A percentile compares a stretch with the other conserved stretches of the same genome.
Evolutionary conservation across 2,113 vertebrate species (phyloP).

Genomic region (Plectropomus leopardus): DNA sequence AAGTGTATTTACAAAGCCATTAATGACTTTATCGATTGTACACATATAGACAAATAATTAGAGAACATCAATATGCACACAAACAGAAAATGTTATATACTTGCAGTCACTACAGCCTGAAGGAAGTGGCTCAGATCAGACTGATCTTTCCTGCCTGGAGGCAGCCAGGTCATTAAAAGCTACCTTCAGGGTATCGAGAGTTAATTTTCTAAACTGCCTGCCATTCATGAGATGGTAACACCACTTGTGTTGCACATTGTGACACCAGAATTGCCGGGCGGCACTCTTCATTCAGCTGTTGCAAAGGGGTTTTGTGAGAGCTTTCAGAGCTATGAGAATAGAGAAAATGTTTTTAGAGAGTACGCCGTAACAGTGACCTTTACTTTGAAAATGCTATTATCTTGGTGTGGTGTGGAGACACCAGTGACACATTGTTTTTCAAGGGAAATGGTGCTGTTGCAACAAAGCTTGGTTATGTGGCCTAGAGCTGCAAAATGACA

Average conservation of each 20-base stretch:
- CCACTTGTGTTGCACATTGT: neutral
- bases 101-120: constrained; percentile 8
- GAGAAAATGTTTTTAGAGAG: constrained; percentile 29
- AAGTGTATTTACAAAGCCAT: neutral
- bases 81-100: neutral
- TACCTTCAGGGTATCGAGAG: constrained; percentile 39
- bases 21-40: neutral
- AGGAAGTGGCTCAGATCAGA: constrained; percentile 42
- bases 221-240: constrained; percentile 17
- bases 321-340: constrained; percentile 21
- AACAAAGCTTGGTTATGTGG: constrained; percentile 47
- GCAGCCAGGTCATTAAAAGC: constrained; percentile 55
- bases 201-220: constrained; percentile 13
- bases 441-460: constrained; percentile 60
- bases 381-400: constrained; percentile 45
- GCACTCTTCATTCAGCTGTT: neutral
- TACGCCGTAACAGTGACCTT: constrained; percentile 30
- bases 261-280: neutral
- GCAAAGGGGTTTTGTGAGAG: constrained; percentile 43
- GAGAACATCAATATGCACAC: neutral
- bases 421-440: constrained; percentile 35
- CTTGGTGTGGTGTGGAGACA: constrained; percentile 39
- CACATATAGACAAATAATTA: neutral
- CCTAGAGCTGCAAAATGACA: constrained; percentile 42
- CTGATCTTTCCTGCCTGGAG: constrained; percentile 49